phyloP scores from a whole-genome alignment of 2,113 vertebrate species.

The Melanocharis versteri region DNA sequence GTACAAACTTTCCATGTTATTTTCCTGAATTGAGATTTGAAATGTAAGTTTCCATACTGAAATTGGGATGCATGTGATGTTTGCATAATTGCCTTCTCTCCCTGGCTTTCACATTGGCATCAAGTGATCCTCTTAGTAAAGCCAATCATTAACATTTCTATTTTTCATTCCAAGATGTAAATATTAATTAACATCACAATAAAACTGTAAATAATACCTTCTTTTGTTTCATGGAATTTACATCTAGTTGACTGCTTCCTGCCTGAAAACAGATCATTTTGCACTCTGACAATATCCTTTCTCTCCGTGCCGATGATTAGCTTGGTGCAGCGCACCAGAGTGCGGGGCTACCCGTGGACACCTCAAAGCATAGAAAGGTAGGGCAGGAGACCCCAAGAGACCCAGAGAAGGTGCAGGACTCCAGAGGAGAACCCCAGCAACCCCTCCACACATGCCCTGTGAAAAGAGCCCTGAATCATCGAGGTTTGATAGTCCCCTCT shows the following conservation, averaged over 20 bases:
- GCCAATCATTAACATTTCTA: slow-evolving; percentile 76
- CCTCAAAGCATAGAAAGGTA: slow-evolving; percentile 41
- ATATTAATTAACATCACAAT: slow-evolving; percentile 75
- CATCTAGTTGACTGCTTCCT: slow-evolving; percentile 80
- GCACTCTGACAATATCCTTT: slow-evolving; percentile 73
- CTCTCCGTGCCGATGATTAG: slow-evolving; percentile 64
- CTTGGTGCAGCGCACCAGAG: slow-evolving; percentile 55
- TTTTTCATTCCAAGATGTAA: slow-evolving; percentile 74
- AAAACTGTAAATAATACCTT: slow-evolving; percentile 73
- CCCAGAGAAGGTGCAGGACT: neutral
- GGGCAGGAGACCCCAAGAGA: slow-evolving; percentile 13
- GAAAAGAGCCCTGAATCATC: neutral
- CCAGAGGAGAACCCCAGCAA: neutral
- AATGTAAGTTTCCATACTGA: slow-evolving; percentile 92
- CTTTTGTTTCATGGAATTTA: slow-evolving; percentile 76
- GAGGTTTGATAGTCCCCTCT: neutral
- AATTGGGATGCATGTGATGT: slow-evolving; percentile 96
- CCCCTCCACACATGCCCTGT: neutral
- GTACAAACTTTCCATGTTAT: slow-evolving; percentile 84
- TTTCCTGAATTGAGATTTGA: slow-evolving; percentile 89
- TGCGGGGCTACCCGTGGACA: slow-evolving; percentile 45
- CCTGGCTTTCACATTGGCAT: slow-evolving; percentile 88
- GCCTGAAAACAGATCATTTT: slow-evolving; percentile 82
- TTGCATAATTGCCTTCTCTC: slow-evolving; percentile 99
- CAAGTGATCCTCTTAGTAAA: slow-evolving; percentile 90